Conservation (phyloP, 2,113 vertebrate genomes). For the Lepus timidus region DNA sequence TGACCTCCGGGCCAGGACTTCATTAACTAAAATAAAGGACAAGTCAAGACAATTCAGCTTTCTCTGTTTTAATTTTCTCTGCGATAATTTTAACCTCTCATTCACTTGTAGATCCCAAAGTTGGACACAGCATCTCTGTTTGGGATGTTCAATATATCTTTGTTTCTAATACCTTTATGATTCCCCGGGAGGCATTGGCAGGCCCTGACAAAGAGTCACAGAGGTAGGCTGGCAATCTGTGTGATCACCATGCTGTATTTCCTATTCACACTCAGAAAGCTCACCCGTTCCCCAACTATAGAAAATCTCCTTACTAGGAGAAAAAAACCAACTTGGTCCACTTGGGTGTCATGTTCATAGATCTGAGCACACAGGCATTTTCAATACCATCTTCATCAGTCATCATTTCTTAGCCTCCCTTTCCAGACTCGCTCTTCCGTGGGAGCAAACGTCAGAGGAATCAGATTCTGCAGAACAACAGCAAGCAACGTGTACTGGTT, state of each 20-base stretch:
- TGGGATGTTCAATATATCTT: slow-evolving; percentile 70
- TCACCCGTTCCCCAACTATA: background rate
- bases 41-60: slow-evolving; percentile 47
- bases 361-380: slow-evolving; percentile 4
- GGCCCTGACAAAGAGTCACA: slow-evolving; percentile 40
- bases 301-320: background rate
- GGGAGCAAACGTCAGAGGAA: slow-evolving; percentile 9
- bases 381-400: slow-evolving; percentile 23
- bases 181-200: background rate
- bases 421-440: background rate
- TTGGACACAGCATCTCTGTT: slow-evolving; percentile 66
- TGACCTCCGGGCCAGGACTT: slow-evolving; percentile 1
- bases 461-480: background rate
- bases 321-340: background rate
- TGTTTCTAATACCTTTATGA: slow-evolving; percentile 55
- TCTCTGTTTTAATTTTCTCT: slow-evolving; percentile 62
- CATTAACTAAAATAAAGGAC: slow-evolving; percentile 58
- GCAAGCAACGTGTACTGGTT: background rate
- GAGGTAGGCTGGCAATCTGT: slow-evolving; percentile 32
- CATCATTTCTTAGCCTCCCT: slow-evolving; percentile 31
- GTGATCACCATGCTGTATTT: slow-evolving; percentile 11
- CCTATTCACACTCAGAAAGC: slow-evolving; percentile 35
- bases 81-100: slow-evolving; percentile 24
- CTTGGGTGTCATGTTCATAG: background rate
- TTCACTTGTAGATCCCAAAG: slow-evolving; percentile 65